A percentile compares a stretch with the other conserved stretches of the same genome.
Evolutionary conservation across 1,140 invertebrate species (phyloP).

Genomic region (Drosophila ficusphila): DNA sequence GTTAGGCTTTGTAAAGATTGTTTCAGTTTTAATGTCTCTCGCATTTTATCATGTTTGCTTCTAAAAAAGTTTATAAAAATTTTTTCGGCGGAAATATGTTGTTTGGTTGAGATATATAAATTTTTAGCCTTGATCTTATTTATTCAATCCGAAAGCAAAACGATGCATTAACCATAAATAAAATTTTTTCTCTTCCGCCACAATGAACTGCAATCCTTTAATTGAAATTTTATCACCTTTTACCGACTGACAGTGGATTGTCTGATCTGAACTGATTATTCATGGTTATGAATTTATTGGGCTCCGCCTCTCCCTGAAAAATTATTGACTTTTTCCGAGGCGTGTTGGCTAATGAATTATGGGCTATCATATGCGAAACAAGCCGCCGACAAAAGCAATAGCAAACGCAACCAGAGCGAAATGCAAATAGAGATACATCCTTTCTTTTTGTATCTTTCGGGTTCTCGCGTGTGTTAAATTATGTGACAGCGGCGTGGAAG

Average conservation of each 20-base stretch:
- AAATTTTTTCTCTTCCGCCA: conserved; percentile 2
- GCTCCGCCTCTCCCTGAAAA: conserved; percentile 16
- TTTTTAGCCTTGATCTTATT: background rate
- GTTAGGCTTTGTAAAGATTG: no score
- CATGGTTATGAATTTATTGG: conserved; percentile 18
- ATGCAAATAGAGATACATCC: conserved; percentile 73
- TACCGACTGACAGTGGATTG: conserved; percentile 16
- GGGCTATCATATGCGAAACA: conserved; percentile 15
- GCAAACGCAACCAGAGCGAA: conserved; percentile 67
- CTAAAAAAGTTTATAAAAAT: no score
- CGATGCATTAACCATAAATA: conserved; percentile 12
- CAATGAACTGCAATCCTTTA: conserved; percentile 35
- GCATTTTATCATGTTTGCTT: background rate
- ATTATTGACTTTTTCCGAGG: conserved; percentile 53
- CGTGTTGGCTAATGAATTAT: conserved; percentile 76
- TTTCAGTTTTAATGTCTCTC: no score
- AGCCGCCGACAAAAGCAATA: conserved; percentile 26
- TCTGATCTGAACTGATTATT: conserved; percentile 29
- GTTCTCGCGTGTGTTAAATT: conserved; percentile 50
- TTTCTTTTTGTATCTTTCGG: conserved; percentile 52
- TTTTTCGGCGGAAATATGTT: no score
- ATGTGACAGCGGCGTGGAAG: conserved; percentile 54
- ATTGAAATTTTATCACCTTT: conserved; percentile 36
- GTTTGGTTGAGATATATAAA: background rate
- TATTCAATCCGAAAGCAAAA: background rate